Evolutionary conservation across 1,140 invertebrate genomes (phyloP).

Genomic region (Cotesia glomerata): DNA sequence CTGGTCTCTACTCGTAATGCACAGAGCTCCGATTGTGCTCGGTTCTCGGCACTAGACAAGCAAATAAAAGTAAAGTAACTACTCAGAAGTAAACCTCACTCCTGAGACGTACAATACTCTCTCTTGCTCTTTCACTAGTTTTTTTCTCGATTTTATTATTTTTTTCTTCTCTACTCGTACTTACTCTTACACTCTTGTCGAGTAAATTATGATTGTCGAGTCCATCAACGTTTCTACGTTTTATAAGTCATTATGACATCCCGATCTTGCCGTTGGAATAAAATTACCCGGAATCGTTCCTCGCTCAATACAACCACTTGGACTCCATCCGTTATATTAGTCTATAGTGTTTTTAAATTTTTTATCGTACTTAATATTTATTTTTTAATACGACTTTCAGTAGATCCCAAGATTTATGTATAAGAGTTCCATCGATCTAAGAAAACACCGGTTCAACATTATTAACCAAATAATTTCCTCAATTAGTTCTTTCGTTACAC

Average conservation of each 20-base stretch:
- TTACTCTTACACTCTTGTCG: conserved; percentile 17
- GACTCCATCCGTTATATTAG: background rate
- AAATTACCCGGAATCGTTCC: conserved; percentile 20
- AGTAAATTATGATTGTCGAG: conserved; percentile 40
- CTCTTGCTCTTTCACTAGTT: no score
- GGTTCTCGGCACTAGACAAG: background rate
- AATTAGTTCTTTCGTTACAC: no score
- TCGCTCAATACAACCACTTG: background rate
- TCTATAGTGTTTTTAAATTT: background rate
- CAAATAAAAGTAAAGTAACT: background rate
- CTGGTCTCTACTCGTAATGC: background rate
- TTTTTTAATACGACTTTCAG: background rate
- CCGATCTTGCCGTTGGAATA: conserved; percentile 14
- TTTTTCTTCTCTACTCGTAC: background rate
- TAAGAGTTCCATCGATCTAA: no score
- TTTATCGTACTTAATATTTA: background rate
- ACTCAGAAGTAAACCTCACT: no score
- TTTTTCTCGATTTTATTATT: no score
- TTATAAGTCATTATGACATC: conserved; percentile 23
- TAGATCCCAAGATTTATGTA: background rate
- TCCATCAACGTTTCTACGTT: conserved; percentile 33
- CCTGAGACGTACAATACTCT: no score
- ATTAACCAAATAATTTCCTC: no score
- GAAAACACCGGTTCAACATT: no score
- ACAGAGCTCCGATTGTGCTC: background rate